phyloP scores from a whole-genome alignment of 2,888 invertebrate genomes.

The Cenopis cana region DNA sequence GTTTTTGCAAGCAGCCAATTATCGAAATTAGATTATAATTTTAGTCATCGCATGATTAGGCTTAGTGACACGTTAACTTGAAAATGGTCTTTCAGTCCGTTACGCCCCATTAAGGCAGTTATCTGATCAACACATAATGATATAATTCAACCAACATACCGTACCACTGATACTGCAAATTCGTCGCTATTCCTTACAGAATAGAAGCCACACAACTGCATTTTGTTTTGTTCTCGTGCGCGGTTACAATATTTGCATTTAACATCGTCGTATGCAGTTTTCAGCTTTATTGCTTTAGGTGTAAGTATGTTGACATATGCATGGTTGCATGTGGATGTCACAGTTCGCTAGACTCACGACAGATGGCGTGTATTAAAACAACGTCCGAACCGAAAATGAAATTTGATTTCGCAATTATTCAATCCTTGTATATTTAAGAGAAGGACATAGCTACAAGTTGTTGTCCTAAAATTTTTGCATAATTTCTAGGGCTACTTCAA shows the following conservation, averaged over 20 bases:
- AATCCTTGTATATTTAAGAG: background rate
- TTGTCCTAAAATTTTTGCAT: too few species aligned
- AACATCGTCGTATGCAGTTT: background rate
- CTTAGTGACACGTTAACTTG: constrained; percentile 32
- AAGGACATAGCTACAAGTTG: too few species aligned
- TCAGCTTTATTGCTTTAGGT: background rate
- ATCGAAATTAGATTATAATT: constrained; percentile 30
- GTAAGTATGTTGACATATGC: constrained; percentile 8
- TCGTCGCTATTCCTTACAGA: background rate
- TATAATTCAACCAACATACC: background rate
- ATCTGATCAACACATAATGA: constrained; percentile 29
- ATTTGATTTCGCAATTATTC: background rate
- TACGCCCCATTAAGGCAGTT: constrained; percentile 21
- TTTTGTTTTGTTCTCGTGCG: constrained; percentile 1
- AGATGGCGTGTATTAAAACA: constrained; percentile 18
- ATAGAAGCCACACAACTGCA: background rate
- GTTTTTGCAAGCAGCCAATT: constrained; percentile 13
- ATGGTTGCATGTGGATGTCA: background rate
- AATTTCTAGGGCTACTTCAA: too few species aligned
- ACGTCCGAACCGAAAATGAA: constrained; percentile 2
- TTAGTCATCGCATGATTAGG: constrained; percentile 29
- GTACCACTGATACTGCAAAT: background rate
- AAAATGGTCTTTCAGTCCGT: constrained; percentile 15
- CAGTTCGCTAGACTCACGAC: constrained; percentile 19
- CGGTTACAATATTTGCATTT: background rate